Evolutionary conservation across 2,888 invertebrate genomes (phyloP).

Genomic region (Axea sp.): DNA sequence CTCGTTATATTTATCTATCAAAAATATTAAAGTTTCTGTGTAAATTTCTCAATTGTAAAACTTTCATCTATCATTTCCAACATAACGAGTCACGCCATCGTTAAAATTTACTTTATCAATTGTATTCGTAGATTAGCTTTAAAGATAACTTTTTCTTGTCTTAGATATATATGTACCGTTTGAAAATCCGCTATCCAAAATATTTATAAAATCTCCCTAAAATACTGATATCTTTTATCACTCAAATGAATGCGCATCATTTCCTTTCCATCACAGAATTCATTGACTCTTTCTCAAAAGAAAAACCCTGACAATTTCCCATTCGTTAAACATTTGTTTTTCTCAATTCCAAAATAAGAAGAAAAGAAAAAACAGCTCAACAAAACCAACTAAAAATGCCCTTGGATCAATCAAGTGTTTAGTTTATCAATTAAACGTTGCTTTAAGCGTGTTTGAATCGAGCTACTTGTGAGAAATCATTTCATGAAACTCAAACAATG

Average conservation of each 20-base stretch:
- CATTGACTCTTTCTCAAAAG: constrained; percentile 28
- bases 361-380: too few species aligned
- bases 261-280: constrained; percentile 13
- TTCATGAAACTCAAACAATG: too few species aligned
- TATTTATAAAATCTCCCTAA: constrained; percentile 50
- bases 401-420: too few species aligned
- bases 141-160: constrained; percentile 15
- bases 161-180: constrained; percentile 1
- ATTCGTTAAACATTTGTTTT: too few species aligned
- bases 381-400: too few species aligned
- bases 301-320: too few species aligned
- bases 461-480: too few species aligned
- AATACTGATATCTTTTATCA: constrained; percentile 42
- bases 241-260: constrained; percentile 11
- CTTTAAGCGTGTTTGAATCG: too few species aligned
- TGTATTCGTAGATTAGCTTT: constrained; percentile 26
- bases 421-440: too few species aligned
- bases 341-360: too few species aligned
- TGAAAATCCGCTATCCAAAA: constrained; percentile 36
- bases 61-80: constrained; percentile 2
- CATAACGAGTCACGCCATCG: not conserved
- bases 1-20: constrained; percentile 26
- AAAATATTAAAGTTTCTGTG: constrained; percentile 31
- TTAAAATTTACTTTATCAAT: constrained; percentile 17
- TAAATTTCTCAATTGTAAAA: constrained; percentile 7